These are phyloP conservation scores for Eretmochelys imbricata DNA, from an alignment of 2,113 vertebrate genomes.

Conservation along the genomic window DNA sequence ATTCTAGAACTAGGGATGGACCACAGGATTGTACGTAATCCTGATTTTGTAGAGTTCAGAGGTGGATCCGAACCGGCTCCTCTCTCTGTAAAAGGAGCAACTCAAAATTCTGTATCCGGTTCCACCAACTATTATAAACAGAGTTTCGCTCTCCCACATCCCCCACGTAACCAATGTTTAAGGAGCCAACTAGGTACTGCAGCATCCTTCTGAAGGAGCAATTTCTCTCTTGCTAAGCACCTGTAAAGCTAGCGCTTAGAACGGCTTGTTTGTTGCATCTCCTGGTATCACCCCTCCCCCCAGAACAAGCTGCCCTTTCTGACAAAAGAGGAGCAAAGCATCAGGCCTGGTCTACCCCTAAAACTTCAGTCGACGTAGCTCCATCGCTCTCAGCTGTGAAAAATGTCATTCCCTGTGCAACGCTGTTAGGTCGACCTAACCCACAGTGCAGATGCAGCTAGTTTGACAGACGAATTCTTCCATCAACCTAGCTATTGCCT, in stretches of 20 bases:
- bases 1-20: background rate
- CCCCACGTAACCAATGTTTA: background rate
- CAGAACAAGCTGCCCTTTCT: background rate
- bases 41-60: background rate
- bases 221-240: background rate
- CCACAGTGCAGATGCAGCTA: background rate
- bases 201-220: background rate
- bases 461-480: background rate
- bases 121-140: background rate
- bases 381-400: too few relatives aligned
- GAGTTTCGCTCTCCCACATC: background rate
- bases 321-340: background rate
- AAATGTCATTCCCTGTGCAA: background rate
- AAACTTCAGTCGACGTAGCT: too few relatives aligned
- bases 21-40: background rate
- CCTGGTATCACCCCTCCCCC: background rate
- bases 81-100: background rate
- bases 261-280: background rate
- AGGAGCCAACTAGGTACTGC: background rate
- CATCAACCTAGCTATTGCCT: background rate
- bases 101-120: background rate
- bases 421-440: background rate
- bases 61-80: background rate
- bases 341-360: too few relatives aligned
- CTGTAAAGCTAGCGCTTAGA: background rate